Conservation (phyloP, 1,140 invertebrate genomes). For the Solenopsis fugax region DNA sequence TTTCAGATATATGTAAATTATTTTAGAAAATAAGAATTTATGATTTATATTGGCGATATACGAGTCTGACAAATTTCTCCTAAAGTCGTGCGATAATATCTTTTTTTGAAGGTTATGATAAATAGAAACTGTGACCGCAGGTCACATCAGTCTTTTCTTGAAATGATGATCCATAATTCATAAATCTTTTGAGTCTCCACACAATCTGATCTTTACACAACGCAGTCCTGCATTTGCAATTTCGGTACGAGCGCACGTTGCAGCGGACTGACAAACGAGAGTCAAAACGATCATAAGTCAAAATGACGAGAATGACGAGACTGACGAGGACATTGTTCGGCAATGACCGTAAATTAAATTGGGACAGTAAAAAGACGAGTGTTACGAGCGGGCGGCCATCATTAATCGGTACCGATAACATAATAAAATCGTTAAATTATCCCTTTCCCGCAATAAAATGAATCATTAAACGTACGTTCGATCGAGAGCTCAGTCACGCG, state of each 20-base stretch:
- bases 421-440: constrained; percentile 50
- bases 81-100: not conserved
- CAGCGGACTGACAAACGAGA: not conserved
- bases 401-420: constrained; percentile 44
- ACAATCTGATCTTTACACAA: not conserved
- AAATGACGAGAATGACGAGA: not conserved
- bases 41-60: not conserved
- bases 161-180: not conserved
- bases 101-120: not conserved
- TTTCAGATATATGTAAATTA: not conserved
- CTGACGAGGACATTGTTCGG: not conserved
- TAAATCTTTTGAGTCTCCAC: not conserved
- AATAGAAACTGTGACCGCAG: not conserved
- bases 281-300: not conserved
- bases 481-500: constrained; percentile 27
- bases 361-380: not conserved
- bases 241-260: not conserved
- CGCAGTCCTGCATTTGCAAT: not conserved
- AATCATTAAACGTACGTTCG: constrained; percentile 17
- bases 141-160: not conserved
- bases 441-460: constrained; percentile 21
- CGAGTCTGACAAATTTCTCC: not conserved
- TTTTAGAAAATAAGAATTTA: not conserved
- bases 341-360: constrained; percentile 25
- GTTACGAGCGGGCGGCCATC: not conserved